These are phyloP conservation scores for Coryphaenoides rupestris DNA, from an alignment of 2,113 vertebrate genomes.

Conservation along the genomic window DNA sequence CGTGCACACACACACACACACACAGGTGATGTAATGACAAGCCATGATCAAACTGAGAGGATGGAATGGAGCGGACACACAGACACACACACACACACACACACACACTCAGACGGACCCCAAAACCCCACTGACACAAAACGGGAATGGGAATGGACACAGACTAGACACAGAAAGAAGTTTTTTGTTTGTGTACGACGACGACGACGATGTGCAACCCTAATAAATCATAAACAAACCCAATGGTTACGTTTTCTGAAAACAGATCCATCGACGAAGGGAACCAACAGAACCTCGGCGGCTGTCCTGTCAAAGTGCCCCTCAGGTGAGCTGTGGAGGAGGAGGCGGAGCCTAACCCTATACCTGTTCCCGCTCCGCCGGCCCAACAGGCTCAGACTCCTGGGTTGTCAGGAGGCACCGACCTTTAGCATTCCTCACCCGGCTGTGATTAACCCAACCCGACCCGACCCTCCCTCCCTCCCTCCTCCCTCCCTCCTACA, in stretches of 20 bases:
- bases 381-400: slow-evolving; percentile 25
- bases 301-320: too few relatives aligned
- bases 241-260: too few relatives aligned
- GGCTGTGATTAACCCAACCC: slow-evolving; percentile 43
- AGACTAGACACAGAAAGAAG: neutral
- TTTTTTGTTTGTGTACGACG: too few relatives aligned
- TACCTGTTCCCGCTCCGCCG: slow-evolving; percentile 10
- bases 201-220: too few relatives aligned
- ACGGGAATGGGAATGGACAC: neutral
- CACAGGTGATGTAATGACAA: too few relatives aligned
- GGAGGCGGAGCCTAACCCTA: slow-evolving; percentile 11
- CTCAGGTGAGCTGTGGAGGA: slow-evolving; percentile 20
- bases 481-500: slow-evolving; percentile 25
- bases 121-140: neutral
- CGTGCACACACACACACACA: too few relatives aligned
- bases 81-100: slow-evolving; percentile 26
- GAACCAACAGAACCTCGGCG: too few relatives aligned
- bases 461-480: neutral
- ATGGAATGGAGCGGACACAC: slow-evolving; percentile 32
- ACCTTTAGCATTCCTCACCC: slow-evolving; percentile 67
- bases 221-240: too few relatives aligned
- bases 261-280: too few relatives aligned
- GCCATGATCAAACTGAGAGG: too few relatives aligned
- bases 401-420: slow-evolving; percentile 31
- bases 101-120: neutral